These are phyloP conservation scores for Epirrita christyi DNA, from an alignment of 2,888 invertebrate genomes.

Conservation along the genomic window DNA sequence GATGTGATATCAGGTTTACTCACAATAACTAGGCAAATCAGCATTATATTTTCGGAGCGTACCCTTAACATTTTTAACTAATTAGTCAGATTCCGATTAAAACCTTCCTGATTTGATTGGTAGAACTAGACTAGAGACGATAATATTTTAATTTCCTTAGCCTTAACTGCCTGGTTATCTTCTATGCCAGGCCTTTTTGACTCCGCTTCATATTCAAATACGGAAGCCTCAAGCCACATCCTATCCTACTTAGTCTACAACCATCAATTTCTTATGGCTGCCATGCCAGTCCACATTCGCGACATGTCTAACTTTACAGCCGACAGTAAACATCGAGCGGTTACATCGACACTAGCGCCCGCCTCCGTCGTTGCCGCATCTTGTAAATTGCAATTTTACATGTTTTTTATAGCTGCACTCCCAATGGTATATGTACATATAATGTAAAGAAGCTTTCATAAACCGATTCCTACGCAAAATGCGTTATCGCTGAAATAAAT, in stretches of 20 bases:
- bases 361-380: constrained; percentile 22
- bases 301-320: constrained; percentile 20
- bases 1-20: too few relatives aligned
- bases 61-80: too few relatives aligned
- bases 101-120: too few relatives aligned
- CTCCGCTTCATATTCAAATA: background rate
- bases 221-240: constrained; percentile 3
- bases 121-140: too few relatives aligned
- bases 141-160: too few relatives aligned
- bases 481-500: constrained; percentile 10
- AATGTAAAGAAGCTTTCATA: constrained; percentile 28
- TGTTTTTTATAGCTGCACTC: constrained; percentile 32
- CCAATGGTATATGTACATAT: constrained; percentile 24
- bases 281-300: constrained; percentile 10
- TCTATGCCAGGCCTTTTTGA: too few relatives aligned
- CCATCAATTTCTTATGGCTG: constrained; percentile 8
- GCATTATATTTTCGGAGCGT: too few relatives aligned
- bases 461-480: constrained; percentile 19
- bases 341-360: constrained; percentile 27
- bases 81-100: too few relatives aligned
- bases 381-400: constrained; percentile 40
- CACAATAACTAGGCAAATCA: too few relatives aligned
- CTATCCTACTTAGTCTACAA: background rate
- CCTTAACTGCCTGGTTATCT: too few relatives aligned
- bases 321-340: constrained; percentile 26